Conservation (phyloP, 2,113 vertebrate species). For the Murina feae region DNA sequence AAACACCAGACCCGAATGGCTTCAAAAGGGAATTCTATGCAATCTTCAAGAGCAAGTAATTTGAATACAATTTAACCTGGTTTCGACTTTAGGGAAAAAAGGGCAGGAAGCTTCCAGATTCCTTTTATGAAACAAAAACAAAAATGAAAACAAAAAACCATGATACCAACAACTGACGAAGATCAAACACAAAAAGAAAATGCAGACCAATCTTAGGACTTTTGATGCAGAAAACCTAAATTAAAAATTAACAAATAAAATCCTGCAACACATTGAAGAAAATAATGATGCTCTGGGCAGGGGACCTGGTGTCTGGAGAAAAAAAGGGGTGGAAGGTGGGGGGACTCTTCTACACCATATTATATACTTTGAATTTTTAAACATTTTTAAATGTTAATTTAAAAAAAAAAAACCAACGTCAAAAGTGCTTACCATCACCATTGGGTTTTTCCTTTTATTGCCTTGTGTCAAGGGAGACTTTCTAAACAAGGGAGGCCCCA, state of each 20-base stretch:
- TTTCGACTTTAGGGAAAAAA: neutral
- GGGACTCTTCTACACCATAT: neutral
- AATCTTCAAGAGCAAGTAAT: neutral
- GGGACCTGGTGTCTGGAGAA: neutral
- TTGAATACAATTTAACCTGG: neutral
- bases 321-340: rapidly evolving
- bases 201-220: neutral
- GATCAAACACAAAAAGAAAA: neutral
- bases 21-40: neutral
- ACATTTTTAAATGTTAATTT: neutral
- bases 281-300: neutral
- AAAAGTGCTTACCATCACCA: neutral
- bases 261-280: neutral
- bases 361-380: neutral
- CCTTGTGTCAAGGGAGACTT: no score
- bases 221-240: neutral
- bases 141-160: neutral
- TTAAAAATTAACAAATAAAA: neutral
- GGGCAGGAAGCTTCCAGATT: neutral
- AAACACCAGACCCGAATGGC: neutral
- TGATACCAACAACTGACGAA: neutral
- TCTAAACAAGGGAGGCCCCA: neutral
- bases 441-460: no score
- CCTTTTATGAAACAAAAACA: neutral
- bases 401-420: neutral